Evolutionary conservation across 2,113 vertebrate genomes (phyloP).

Genomic region (Aldabrachelys gigantea): DNA sequence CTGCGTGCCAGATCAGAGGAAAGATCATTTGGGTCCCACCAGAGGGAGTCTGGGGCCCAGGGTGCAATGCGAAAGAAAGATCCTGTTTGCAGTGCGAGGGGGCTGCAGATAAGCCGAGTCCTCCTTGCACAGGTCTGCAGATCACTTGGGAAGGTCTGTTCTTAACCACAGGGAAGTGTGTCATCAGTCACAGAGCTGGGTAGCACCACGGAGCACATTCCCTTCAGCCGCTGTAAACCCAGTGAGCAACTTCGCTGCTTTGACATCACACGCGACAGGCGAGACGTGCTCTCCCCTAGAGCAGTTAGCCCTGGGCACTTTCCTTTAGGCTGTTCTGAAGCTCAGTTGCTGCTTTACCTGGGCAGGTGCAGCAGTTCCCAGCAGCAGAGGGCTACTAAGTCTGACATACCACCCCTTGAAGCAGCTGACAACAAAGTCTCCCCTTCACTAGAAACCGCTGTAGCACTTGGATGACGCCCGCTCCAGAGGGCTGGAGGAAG

Average conservation of each 20-base stretch:
- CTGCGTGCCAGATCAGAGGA: not conserved
- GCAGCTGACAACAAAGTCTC: not conserved
- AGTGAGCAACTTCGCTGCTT: not conserved
- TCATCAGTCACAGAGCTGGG: not conserved
- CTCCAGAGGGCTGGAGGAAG: not conserved
- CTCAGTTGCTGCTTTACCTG: not conserved
- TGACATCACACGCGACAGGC: accelerated
- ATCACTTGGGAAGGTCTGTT: not conserved
- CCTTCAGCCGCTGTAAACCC: not conserved
- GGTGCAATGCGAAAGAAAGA: not conserved
- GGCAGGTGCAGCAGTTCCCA: no score
- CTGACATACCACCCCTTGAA: not conserved
- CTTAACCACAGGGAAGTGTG: not conserved
- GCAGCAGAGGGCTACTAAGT: not conserved
- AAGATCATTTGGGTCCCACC: not conserved
- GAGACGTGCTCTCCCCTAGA: not conserved
- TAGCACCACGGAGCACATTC: not conserved
- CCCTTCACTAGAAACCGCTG: not conserved
- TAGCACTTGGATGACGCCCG: no score
- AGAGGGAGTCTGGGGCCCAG: not conserved
- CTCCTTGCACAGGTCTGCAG: not conserved
- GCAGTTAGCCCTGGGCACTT: not conserved
- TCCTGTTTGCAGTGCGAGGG: not conserved
- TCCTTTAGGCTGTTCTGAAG: no score
- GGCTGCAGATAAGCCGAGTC: not conserved